phyloP scores from a whole-genome alignment of 2,113 vertebrate genomes.

The Marmota monax region DNA sequence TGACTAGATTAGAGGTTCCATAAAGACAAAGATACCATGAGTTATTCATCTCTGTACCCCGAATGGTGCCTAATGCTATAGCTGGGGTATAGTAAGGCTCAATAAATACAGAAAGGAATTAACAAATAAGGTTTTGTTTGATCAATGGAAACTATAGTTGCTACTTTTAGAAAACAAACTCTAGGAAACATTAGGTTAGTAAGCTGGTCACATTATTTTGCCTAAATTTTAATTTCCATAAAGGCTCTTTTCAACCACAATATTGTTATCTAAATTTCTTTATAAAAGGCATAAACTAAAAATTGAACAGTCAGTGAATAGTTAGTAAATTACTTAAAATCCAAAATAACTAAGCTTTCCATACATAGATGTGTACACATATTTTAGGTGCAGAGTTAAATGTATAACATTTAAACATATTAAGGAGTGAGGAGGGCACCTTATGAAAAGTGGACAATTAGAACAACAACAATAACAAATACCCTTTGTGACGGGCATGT shows the following conservation, averaged over 20 bases:
- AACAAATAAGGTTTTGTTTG: slow-evolving; percentile 5
- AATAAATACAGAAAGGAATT: slow-evolving; percentile 42
- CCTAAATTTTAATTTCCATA: slow-evolving; percentile 56
- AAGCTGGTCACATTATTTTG: slow-evolving; percentile 3
- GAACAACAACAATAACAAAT: neutral
- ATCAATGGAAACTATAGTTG: neutral
- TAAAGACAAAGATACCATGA: neutral
- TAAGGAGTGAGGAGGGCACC: neutral
- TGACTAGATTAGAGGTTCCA: neutral
- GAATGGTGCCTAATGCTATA: neutral
- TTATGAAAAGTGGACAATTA: slow-evolving; percentile 26
- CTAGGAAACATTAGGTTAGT: slow-evolving; percentile 40
- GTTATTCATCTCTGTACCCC: neutral
- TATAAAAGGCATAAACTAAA: slow-evolving; percentile 47
- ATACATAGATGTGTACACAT: neutral
- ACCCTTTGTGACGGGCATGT: no score
- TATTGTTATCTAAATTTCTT: slow-evolving; percentile 57
- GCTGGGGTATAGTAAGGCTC: slow-evolving; percentile 60
- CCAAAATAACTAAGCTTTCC: slow-evolving; percentile 48
- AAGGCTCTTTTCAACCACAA: slow-evolving; percentile 29
- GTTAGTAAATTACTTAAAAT: slow-evolving; percentile 47
- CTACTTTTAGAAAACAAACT: slow-evolving; percentile 60
- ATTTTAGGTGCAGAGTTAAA: slow-evolving; percentile 8
- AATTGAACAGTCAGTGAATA: neutral
- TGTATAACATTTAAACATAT: neutral